A percentile compares a stretch with the other conserved stretches of the same genome.
Conservation (phyloP, 2,888 invertebrate species). For the Ophion obscuratus region DNA sequence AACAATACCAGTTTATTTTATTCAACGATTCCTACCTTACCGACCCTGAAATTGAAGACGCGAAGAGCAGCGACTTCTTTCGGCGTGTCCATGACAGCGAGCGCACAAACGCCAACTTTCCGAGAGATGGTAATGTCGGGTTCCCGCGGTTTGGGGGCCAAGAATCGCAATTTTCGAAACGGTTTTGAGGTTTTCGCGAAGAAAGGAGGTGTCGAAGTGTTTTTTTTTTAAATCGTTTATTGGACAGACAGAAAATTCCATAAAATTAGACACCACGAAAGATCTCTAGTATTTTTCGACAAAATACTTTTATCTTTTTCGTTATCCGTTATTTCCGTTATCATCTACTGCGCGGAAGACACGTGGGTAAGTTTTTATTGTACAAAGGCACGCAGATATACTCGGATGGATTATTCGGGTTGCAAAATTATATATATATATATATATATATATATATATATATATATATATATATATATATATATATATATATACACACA, state of each 20-base stretch:
- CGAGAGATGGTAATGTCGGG: neutral
- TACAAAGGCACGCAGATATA: conserved; percentile 15
- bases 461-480: neutral
- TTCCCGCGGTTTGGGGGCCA: neutral
- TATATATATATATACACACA: neutral
- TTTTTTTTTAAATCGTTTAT: conserved; percentile 56
- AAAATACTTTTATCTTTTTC: conserved; percentile 34
- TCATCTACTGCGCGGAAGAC: conserved; percentile 46
- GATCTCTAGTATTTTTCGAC: conserved; percentile 38
- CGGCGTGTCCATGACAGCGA: neutral
- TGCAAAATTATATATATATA: neutral
- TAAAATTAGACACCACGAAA: conserved; percentile 35
- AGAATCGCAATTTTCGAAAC: neutral
- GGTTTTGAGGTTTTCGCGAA: neutral
- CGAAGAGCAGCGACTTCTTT: neutral
- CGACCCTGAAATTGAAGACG: neutral
- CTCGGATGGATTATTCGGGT: conserved; percentile 3
- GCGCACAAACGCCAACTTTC: neutral
- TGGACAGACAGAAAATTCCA: conserved; percentile 48
- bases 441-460: neutral
- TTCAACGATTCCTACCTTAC: neutral
- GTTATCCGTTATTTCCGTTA: neutral
- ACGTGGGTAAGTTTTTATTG: conserved; percentile 2
- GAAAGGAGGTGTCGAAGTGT: neutral
- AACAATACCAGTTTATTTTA: neutral